Evolutionary conservation across 2,113 vertebrate species (phyloP).

Genomic region (Gulo gulo): DNA sequence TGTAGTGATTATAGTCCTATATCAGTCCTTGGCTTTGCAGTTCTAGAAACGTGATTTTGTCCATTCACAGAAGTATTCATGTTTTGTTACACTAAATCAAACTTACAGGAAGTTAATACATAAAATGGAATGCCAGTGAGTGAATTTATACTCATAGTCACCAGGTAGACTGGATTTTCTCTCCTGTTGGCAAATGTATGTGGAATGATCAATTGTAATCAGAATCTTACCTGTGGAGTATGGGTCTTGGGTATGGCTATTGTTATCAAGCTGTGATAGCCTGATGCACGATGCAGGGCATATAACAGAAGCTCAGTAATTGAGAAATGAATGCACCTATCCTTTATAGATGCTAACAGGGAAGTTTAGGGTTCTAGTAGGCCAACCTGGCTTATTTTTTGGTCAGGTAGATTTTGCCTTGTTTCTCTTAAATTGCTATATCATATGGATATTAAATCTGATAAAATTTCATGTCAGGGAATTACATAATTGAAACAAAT

Average conservation of each 20-base stretch:
- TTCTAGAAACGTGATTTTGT: neutral
- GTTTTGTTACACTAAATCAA: neutral
- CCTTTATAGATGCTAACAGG: neutral
- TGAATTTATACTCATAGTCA: neutral
- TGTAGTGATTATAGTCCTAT: neutral
- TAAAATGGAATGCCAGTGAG: neutral
- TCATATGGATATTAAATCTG: neutral
- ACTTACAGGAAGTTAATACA: neutral
- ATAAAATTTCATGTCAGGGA: constrained; percentile 3
- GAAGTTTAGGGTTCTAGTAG: neutral
- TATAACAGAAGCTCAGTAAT: neutral
- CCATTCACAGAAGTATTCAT: neutral
- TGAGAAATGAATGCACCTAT: neutral
- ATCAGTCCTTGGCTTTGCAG: neutral
- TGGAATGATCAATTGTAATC: neutral
- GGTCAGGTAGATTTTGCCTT: neutral
- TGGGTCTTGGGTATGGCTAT: neutral
- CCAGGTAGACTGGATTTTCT: neutral
- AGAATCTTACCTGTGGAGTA: neutral
- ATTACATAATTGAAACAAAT: neutral
- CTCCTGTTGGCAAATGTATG: neutral
- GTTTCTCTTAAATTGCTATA: neutral
- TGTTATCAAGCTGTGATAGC: neutral
- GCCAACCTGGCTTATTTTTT: neutral
- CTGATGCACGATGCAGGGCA: neutral